A percentile compares a stretch with the other conserved stretches of the same genome.
phyloP scores from a whole-genome alignment of 2,888 invertebrate genomes.

The Matsumyia berberina region DNA sequence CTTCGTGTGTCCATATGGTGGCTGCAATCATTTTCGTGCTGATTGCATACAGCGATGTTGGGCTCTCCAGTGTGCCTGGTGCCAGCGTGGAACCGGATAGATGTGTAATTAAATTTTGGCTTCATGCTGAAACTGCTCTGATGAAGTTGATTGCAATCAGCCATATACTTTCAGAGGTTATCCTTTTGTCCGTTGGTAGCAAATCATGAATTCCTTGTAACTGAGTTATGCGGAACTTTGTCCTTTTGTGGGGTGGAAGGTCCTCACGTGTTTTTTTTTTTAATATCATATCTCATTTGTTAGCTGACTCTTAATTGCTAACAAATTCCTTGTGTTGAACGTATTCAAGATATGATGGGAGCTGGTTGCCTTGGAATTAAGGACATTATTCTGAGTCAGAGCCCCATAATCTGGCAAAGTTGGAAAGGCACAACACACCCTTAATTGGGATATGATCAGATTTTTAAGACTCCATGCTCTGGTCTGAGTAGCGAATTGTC shows the following conservation, averaged over 20 bases:
- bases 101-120: slow-evolving; percentile 63
- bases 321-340: too few species aligned
- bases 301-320: not conserved
- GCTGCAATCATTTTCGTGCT: slow-evolving; percentile 61
- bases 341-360: too few species aligned
- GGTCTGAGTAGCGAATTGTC: too few species aligned
- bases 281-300: not conserved
- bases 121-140: slow-evolving; percentile 28
- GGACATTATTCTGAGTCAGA: too few species aligned
- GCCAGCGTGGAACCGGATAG: slow-evolving; percentile 1
- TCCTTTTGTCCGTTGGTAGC: slow-evolving; percentile 18
- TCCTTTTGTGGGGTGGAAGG: not conserved
- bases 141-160: slow-evolving; percentile 64
- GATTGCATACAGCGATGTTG: slow-evolving; percentile 54
- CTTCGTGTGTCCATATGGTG: slow-evolving; percentile 47
- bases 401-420: too few species aligned
- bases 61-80: not conserved
- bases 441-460: too few species aligned
- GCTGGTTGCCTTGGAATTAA: too few species aligned
- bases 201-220: slow-evolving; percentile 14
- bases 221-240: not conserved
- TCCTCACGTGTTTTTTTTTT: not conserved
- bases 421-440: too few species aligned
- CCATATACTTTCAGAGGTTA: slow-evolving; percentile 17
- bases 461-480: too few species aligned